These are phyloP conservation scores for Leuciscus waleckii DNA, from an alignment of 2,797 vertebrate species.

Conservation along the genomic window DNA sequence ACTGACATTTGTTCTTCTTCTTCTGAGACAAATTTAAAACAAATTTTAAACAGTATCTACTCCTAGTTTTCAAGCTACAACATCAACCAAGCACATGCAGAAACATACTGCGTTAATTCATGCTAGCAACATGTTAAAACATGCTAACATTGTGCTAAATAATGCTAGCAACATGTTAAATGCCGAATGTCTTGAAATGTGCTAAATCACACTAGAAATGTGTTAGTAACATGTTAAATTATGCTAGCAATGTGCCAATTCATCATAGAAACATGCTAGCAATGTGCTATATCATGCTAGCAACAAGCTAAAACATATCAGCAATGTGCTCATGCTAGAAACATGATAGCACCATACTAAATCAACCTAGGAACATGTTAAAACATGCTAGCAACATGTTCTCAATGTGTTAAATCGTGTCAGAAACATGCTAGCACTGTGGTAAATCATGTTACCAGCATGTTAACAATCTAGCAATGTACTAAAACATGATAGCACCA, in stretches of 20 bases:
- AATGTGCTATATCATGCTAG: background rate
- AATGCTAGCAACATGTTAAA: too few relatives aligned
- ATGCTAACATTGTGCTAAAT: too few relatives aligned
- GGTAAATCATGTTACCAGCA: background rate
- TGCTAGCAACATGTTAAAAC: too few relatives aligned
- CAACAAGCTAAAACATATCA: background rate
- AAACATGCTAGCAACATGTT: background rate
- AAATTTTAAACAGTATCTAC: background rate
- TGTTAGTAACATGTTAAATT: background rate
- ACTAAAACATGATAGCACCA: background rate
- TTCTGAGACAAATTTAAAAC: background rate
- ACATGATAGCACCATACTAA: background rate
- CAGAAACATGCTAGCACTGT: background rate
- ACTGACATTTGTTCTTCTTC: background rate
- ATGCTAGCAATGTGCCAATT: background rate
- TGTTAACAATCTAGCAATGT: background rate
- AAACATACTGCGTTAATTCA: background rate
- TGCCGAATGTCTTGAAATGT: background rate
- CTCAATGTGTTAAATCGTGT: background rate
- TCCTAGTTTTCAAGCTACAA: background rate
- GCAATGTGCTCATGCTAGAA: background rate
- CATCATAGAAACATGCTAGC: too few relatives aligned
- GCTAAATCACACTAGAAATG: background rate
- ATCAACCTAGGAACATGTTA: background rate
- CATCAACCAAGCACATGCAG: background rate